Percentiles rank a stretch among this genome's conserved stretches.
Evolutionary conservation across 2,113 vertebrate genomes (phyloP).

Genomic region (Laticauda laticaudata): DNA sequence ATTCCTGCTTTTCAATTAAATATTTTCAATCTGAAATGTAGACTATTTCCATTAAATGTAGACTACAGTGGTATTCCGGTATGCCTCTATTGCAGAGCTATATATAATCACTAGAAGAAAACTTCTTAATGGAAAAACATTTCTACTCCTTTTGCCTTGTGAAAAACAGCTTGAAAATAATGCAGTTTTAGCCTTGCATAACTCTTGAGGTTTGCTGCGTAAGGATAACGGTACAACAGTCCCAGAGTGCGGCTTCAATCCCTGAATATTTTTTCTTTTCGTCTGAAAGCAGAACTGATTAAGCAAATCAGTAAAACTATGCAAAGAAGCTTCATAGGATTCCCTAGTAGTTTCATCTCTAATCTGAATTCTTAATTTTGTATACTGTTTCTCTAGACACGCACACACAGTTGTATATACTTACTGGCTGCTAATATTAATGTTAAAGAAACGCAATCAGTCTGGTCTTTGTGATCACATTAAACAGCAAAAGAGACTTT

Average conservation of each 20-base stretch:
- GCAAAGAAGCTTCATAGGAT: neutral
- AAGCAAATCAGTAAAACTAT: neutral
- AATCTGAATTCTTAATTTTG: neutral
- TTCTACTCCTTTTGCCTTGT: neutral
- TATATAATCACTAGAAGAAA: neutral
- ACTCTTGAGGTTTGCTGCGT: neutral
- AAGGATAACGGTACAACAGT: neutral
- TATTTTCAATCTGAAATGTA: neutral
- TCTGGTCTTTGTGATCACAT: too few species aligned
- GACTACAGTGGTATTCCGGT: neutral
- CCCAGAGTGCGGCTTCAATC: neutral
- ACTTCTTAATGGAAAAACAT: neutral
- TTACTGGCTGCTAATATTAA: neutral
- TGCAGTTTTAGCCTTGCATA: neutral
- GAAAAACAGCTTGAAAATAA: neutral
- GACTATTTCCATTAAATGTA: neutral
- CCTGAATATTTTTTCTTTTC: neutral
- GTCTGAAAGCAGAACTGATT: neutral
- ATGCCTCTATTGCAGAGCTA: neutral
- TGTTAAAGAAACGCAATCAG: neutral
- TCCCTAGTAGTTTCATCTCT: neutral
- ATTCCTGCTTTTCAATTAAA: neutral
- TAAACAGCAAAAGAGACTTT: neutral
- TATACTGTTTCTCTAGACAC: neutral
- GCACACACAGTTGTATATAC: neutral